Evolutionary conservation across 2,797 vertebrate species (phyloP), one percentile per base, ranked within the genome.

Genomic region (Tapera naevia): DNA sequence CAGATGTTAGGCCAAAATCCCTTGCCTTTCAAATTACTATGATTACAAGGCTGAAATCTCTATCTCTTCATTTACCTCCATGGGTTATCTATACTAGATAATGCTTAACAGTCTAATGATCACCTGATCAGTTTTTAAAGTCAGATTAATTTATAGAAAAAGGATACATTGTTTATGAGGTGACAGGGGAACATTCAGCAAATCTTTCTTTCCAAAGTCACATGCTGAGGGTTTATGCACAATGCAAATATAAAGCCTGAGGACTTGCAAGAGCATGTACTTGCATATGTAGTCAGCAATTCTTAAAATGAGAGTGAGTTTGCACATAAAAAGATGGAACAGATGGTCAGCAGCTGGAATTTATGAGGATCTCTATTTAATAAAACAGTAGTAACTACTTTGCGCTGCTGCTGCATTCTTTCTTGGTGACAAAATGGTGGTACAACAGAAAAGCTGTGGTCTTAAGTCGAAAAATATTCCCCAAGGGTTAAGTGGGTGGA

Each of bases 371-470:
- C 28, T 60, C 75, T 76, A 18, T 58, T 93, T 94, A 94, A 95
- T 94, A 89, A 91, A 93, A 94, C 88, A 81, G 96, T 86, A 95
- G 95, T 81, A 83, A 93, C 81, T 39, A 24, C 80, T 79, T 76
- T 67, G 72, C 91, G 61, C 39, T 83, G 71, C 57, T 74, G 82
- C 58, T 69, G 48, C 53, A 53, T 91, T 91, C 94, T 91, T 45
- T 7, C 50, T 64, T 62, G 69, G 94, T 46, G n/a, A 76, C 94
- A 95, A 97, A 96, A 94, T 62, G 60, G 91, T 87, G 85, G 75
- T 86, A 78, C 91, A 83, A 46, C 80, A 85, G 60, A 65, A 89
- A 66, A 62, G 7, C 48, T 74, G 64, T 86, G 66, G 46, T 62
- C 91, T 94, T 56, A 82, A 94, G 92, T 43, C 91, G 89, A 86